Evolutionary conservation across 2,888 invertebrate species (phyloP).

Genomic region (Malacosoma neustria): DNA sequence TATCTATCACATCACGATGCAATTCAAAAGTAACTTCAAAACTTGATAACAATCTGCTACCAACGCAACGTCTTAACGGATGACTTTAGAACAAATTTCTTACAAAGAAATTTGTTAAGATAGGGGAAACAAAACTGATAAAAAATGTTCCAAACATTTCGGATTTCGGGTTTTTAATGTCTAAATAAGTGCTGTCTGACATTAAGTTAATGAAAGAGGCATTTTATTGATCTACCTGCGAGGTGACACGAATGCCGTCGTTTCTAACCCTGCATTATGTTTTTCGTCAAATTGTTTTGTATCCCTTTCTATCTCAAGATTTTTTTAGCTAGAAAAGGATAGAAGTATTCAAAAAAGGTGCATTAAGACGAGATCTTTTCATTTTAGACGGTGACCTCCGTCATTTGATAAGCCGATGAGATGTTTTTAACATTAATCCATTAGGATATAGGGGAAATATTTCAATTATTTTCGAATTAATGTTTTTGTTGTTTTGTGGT

Average conservation of each 20-base stretch:
- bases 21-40: no score
- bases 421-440: constrained; percentile 62
- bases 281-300: constrained; percentile 57
- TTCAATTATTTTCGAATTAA: constrained; percentile 42
- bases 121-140: constrained; percentile 26
- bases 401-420: constrained; percentile 67
- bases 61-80: neutral
- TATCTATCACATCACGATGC: no score
- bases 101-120: constrained; percentile 10
- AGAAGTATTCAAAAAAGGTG: constrained; percentile 30
- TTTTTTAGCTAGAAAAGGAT: constrained; percentile 25
- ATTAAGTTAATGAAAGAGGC: constrained; percentile 63
- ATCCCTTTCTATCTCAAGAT: constrained; percentile 25
- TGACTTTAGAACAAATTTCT: neutral
- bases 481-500: constrained; percentile 15
- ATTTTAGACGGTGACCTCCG: constrained; percentile 57
- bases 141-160: constrained; percentile 12
- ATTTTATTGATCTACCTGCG: constrained; percentile 72
- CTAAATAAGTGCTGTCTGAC: constrained; percentile 70
- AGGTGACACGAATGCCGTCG: constrained; percentile 55
- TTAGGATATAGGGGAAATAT: constrained; percentile 44
- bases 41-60: neutral
- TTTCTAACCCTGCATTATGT: constrained; percentile 62
- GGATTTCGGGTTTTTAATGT: constrained; percentile 55
- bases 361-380: constrained; percentile 57